These are phyloP conservation scores for Gallinago jamesoni DNA, from an alignment of 2,113 vertebrate species.

Conservation along the genomic window DNA sequence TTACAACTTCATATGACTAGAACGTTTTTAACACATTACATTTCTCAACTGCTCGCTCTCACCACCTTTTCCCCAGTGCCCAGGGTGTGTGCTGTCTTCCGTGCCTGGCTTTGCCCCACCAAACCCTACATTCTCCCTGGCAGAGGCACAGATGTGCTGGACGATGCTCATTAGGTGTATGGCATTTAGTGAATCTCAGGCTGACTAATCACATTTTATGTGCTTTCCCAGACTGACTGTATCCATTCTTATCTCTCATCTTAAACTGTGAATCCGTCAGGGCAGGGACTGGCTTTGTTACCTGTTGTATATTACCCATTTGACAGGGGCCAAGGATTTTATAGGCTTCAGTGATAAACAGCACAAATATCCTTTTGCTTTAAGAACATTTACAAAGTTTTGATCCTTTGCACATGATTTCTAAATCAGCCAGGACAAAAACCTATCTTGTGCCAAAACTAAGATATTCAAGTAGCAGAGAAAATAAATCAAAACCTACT, in stretches of 20 bases:
- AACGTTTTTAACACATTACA: neutral
- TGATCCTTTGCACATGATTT: neutral
- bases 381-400: neutral
- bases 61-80: neutral
- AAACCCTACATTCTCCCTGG: neutral
- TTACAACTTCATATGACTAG: neutral
- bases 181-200: neutral
- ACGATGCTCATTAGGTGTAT: neutral
- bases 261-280: neutral
- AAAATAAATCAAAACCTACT: slow-evolving; percentile 50
- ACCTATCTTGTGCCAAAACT: slow-evolving; percentile 37
- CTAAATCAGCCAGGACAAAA: neutral
- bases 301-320: neutral
- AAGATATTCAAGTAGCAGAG: slow-evolving; percentile 47
- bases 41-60: neutral
- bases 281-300: neutral
- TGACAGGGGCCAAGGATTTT: neutral
- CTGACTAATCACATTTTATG: slow-evolving; percentile 11
- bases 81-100: rapidly evolving
- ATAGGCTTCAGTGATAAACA: neutral
- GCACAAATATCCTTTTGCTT: neutral
- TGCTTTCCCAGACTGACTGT: neutral
- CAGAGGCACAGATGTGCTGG: neutral
- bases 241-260: neutral
- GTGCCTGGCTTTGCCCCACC: neutral